phyloP scores from a whole-genome alignment of 2,888 invertebrate genomes.

The Lottia scabra region DNA sequence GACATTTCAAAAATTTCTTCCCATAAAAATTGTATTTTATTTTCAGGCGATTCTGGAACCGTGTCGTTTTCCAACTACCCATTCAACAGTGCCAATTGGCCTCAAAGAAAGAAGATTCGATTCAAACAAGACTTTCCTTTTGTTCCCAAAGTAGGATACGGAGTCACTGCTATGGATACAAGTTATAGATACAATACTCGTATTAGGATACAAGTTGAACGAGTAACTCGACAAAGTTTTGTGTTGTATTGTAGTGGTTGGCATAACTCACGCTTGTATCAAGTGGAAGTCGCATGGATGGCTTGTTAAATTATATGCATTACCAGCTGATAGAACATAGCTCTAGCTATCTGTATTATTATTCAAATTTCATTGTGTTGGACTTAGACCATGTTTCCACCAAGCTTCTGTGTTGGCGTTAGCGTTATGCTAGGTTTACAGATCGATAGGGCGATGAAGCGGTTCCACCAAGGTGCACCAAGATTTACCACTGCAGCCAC shows the following conservation, averaged over 20 bases:
- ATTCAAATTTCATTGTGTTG: too few species aligned
- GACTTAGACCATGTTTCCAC: too few species aligned
- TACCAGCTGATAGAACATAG: too few species aligned
- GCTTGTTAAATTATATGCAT: conserved; percentile 2
- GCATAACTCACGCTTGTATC: conserved; percentile 18
- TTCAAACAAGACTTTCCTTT: conserved; percentile 14
- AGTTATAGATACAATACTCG: conserved; percentile 18
- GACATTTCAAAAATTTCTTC: too few species aligned
- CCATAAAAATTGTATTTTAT: not conserved
- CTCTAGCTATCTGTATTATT: too few species aligned
- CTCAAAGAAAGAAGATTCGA: conserved; percentile 5
- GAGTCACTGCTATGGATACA: conserved; percentile 16
- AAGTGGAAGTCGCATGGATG: conserved; percentile 23
- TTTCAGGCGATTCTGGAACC: conserved; percentile 19
- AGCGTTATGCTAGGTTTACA: too few species aligned
- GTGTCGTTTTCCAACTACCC: conserved; percentile 18
- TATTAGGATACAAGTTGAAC: conserved; percentile 8
- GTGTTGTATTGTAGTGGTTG: conserved; percentile 10
- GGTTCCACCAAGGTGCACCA: too few species aligned
- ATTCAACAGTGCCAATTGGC: conserved; percentile 18
- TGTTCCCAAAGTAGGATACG: conserved; percentile 5
- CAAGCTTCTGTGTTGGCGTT: too few species aligned
- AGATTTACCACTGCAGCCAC: too few species aligned
- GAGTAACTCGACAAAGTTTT: not conserved
- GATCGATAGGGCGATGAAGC: too few species aligned